Base-by-base conservation (phyloP, 2,797 vertebrate species). In the Argya squamiceps region DNA sequence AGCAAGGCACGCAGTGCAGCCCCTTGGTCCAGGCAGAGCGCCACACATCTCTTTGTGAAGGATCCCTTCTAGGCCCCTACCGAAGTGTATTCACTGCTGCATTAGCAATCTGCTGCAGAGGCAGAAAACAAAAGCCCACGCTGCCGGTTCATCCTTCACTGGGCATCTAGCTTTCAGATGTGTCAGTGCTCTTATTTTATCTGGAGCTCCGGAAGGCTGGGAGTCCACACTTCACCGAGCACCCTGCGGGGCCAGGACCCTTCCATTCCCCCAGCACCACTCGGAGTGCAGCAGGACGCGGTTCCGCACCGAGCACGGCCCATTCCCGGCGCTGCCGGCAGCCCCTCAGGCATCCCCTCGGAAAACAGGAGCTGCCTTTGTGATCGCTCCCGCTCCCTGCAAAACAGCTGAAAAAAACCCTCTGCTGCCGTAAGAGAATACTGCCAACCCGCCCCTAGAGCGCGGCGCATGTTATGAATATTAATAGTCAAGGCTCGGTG, bases 271-370 rank as follows among this genome's bases (percentile, higher is more conserved):
- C n/a, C 43, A 15, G 27, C 64, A 15, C 6, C 1, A 0, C 18
- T 19, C 6, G 6, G 4, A 7, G 22, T 0, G 24, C 43, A 10
- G 56, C 71, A 55, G 34, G 84, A 65, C 55, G 50, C 70, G 37
- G 26, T 17, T 3, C 5, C 53, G 3, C 1, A 1, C 71, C 5
- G 1, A 3, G 24, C 47, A 3, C 2, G 1, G 12, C 3, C 22
- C 10, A 0, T 18, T 43, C 41, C 30, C 41, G 60, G 60, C 1
- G 2, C 39, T 49, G 86, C 50, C 78, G 15, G 65, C 65, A 59
- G 65, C 49, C n/a, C 47, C 49, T 12, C 39, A 23, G 10, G 39
- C 76, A 44, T n/a, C 73, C 62, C 41, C 59, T 34, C 50, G 1
- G 19, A 47, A 69, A 64, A 18, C 55, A 43, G 52, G 34, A 6